These are phyloP conservation scores for Graphium colonna DNA, from an alignment of 2,888 invertebrate species.

Conservation along the genomic window DNA sequence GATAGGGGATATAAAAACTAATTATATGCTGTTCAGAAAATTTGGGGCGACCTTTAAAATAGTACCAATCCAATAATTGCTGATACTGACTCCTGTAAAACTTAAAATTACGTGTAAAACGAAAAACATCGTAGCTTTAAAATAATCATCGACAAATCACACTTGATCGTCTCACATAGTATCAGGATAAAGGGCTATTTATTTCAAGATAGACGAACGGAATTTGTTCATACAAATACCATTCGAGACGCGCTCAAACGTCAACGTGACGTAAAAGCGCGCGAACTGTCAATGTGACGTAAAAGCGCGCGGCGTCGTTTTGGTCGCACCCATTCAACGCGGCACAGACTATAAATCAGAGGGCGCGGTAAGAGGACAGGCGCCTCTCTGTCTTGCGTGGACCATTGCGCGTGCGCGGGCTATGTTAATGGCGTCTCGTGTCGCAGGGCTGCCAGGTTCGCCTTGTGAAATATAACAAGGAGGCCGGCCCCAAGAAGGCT, in stretches of 20 bases:
- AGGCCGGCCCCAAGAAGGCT: background rate
- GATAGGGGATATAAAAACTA: too few relatives aligned
- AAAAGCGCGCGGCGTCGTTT: conserved; percentile 16
- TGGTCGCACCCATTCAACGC: conserved; percentile 28
- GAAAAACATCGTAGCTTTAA: too few relatives aligned
- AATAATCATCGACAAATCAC: too few relatives aligned
- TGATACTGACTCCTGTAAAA: too few relatives aligned
- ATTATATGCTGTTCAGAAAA: too few relatives aligned
- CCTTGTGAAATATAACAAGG: background rate
- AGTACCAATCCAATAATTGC: too few relatives aligned
- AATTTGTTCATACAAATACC: background rate
- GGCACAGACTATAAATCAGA: conserved; percentile 45
- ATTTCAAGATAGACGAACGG: background rate
- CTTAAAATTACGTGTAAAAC: too few relatives aligned
- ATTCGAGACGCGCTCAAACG: conserved; percentile 7
- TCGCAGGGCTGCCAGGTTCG: conserved; percentile 14
- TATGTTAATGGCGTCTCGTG: conserved; percentile 30
- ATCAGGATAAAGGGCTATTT: too few relatives aligned
- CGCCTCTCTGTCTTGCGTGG: conserved; percentile 57
- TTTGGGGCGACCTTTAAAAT: too few relatives aligned
- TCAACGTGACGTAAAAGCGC: conserved; percentile 15
- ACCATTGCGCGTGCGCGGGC: conserved; percentile 16
- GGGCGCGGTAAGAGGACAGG: conserved; percentile 34
- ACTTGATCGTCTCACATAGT: too few relatives aligned
- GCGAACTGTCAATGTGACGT: conserved; percentile 12